Evolutionary conservation across 2,113 vertebrate genomes (phyloP), one percentile per base, ranked within the genome.

Genomic region (Hipposideros armiger): DNA sequence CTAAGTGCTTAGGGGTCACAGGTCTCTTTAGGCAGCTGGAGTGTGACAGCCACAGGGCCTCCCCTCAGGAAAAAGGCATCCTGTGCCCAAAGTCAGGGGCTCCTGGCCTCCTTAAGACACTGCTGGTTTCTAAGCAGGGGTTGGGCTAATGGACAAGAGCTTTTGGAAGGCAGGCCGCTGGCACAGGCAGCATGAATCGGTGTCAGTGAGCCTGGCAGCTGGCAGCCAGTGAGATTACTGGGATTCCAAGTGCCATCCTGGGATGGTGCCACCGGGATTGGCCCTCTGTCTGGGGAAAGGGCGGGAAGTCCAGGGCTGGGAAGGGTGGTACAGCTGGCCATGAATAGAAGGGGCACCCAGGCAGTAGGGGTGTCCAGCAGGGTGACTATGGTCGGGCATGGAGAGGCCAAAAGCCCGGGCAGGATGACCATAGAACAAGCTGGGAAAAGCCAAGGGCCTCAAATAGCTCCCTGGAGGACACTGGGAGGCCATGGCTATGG

Each of bases 401-500:
- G 50, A 7, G 85, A 56, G 13, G 52, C 52, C 66, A 56, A 78
- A 20, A 85, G n/a, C 32, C 60, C 30, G 73, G 60, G 22, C 28
- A n/a, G 77, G 81, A 50, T 32, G n/a, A 85, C 67, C 54, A 36
- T 20, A 26, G 69, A 17, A 56, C 60, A 64, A 74, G 80, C 52
- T 22, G 8, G 36, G 50, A 36, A 50, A 56, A 60, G 32, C 28
- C 45, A 3, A 36, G 32, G 73, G 20, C 11, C 69, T 42, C 14
- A 24, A 9, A 45, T 1, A 82, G 42, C 45, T 77, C 54, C 82
- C 50, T 26, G 67, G 58, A 19, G 67, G 42, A 15, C 4, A 5
- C 26, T 7, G 2, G 6, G 32, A 26, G 11, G 22, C 17, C 20
- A 60, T 0, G 45, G 50, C 13, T 22, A 3, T 2, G 15, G 3